Evolutionary conservation across 1,140 invertebrate genomes (phyloP).

Genomic region (Stegodyphus dumicola): DNA sequence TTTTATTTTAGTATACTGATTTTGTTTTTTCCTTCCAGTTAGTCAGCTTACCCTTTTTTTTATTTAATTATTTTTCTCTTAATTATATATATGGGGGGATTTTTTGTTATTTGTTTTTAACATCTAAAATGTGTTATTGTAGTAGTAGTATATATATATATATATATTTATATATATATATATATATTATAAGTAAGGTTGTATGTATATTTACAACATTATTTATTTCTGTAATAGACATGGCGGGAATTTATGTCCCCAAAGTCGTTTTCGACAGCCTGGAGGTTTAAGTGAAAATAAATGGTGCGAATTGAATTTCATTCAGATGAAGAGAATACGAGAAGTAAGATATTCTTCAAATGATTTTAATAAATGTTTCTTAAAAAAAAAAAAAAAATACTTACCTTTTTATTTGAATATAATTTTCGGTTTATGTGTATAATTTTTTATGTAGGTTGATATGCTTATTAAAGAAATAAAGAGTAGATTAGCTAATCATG

Average conservation of each 20-base stretch:
- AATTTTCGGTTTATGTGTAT: neutral
- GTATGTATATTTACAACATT: too few species aligned
- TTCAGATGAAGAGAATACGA: conserved; percentile 78
- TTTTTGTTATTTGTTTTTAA: too few species aligned
- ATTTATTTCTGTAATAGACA: conserved; percentile 63
- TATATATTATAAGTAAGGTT: too few species aligned
- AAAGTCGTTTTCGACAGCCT: conserved; percentile 67
- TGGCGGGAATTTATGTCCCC: conserved; percentile 67
- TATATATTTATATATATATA: too few species aligned
- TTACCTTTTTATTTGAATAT: too few species aligned
- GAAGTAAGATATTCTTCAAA: conserved; percentile 70
- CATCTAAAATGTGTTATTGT: too few species aligned
- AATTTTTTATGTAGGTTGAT: conserved; percentile 68
- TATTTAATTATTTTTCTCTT: too few species aligned
- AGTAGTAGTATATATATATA: too few species aligned
- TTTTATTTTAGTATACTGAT: too few species aligned
- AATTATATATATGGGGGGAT: too few species aligned
- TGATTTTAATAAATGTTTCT: neutral
- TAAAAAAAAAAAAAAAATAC: neutral
- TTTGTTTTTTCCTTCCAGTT: too few species aligned
- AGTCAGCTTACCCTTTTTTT: too few species aligned
- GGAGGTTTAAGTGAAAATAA: conserved; percentile 70
- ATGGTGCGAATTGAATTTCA: conserved; percentile 80
- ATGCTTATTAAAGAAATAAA: conserved; percentile 79
- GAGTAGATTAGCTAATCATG: conserved; percentile 70